A percentile compares a stretch with the other conserved stretches of the same genome.
These are phyloP conservation scores for Hypomesus transpacificus DNA, from an alignment of 2,113 vertebrate species.

Conservation along the genomic window DNA sequence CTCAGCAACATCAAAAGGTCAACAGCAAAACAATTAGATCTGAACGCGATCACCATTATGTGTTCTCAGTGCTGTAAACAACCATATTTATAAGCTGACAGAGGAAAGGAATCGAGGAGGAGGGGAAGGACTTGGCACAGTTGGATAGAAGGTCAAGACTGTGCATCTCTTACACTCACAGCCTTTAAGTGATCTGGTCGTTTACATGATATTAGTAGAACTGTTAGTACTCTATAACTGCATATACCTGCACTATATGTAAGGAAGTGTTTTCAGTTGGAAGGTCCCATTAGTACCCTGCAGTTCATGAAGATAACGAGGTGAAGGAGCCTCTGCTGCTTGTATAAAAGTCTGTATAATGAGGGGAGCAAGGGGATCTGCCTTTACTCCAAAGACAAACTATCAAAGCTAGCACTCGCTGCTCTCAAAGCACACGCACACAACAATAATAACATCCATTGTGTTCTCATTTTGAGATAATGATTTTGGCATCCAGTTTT, in stretches of 20 bases:
- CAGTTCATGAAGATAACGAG: too few relatives aligned
- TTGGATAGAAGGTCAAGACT: too few relatives aligned
- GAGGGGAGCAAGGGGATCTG: constrained; percentile 26
- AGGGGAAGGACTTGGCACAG: background rate
- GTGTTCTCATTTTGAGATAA: constrained; percentile 58
- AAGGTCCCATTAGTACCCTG: too few relatives aligned
- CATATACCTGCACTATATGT: too few relatives aligned
- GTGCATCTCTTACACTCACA: too few relatives aligned
- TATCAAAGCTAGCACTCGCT: constrained; percentile 23
- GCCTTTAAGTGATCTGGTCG: too few relatives aligned
- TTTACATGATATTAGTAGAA: too few relatives aligned
- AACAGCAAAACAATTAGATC: constrained; percentile 40
- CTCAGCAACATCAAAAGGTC: constrained; percentile 17
- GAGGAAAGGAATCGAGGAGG: constrained; percentile 13
- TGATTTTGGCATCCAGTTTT: constrained; percentile 48
- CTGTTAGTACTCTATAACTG: too few relatives aligned
- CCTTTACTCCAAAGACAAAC: constrained; percentile 39
- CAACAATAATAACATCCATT: constrained; percentile 65
- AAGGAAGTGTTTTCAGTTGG: too few relatives aligned
- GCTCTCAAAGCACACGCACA: constrained; percentile 39
- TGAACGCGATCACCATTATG: constrained; percentile 33
- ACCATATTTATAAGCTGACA: background rate
- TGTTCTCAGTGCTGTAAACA: background rate
- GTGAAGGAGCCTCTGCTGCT: too few relatives aligned
- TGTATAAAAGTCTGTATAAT: constrained; percentile 12